Conservation (phyloP, 2,888 invertebrate genomes). For the Silvanus unidentatus region DNA sequence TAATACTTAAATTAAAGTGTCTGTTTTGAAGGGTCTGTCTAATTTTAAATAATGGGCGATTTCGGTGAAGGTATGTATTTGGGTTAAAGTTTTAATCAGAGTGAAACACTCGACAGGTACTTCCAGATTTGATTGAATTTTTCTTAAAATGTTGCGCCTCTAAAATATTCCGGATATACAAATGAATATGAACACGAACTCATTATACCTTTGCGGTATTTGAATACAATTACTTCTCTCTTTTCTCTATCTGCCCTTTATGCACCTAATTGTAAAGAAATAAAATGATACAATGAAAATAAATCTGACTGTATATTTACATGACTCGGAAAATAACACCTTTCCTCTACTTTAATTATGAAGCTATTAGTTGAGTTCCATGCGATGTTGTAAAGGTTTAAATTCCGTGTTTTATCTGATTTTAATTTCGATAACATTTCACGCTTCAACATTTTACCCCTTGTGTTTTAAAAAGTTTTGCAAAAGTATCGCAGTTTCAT, state of each 20-base stretch:
- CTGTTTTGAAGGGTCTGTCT: slow-evolving; percentile 25
- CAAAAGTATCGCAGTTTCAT: slow-evolving; percentile 26
- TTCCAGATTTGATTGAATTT: slow-evolving; percentile 4
- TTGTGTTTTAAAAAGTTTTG: slow-evolving; percentile 23
- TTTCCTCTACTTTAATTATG: slow-evolving; percentile 23
- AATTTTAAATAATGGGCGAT: slow-evolving; percentile 35
- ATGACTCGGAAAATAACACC: slow-evolving; percentile 18
- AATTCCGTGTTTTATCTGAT: slow-evolving; percentile 33
- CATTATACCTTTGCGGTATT: background rate
- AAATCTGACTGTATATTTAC: slow-evolving; percentile 2
- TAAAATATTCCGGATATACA: background rate
- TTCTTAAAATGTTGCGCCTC: background rate
- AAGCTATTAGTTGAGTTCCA: slow-evolving; percentile 22
- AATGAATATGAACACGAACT: background rate
- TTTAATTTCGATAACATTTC: slow-evolving; percentile 37
- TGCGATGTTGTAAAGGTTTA: slow-evolving; percentile 27
- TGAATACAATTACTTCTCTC: slow-evolving; percentile 1
- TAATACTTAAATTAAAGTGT: slow-evolving; percentile 28
- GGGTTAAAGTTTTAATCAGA: background rate
- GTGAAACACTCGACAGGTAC: no score
- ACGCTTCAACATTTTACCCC: slow-evolving; percentile 20
- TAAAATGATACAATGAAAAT: background rate
- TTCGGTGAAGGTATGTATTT: slow-evolving; percentile 39
- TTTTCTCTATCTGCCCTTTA: background rate
- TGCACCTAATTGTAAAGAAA: no score